Percentiles rank a stretch among this genome's conserved stretches.
Evolutionary conservation across 1,140 invertebrate species (phyloP).

Genomic region (Aphaenogaster ashmeadi): DNA sequence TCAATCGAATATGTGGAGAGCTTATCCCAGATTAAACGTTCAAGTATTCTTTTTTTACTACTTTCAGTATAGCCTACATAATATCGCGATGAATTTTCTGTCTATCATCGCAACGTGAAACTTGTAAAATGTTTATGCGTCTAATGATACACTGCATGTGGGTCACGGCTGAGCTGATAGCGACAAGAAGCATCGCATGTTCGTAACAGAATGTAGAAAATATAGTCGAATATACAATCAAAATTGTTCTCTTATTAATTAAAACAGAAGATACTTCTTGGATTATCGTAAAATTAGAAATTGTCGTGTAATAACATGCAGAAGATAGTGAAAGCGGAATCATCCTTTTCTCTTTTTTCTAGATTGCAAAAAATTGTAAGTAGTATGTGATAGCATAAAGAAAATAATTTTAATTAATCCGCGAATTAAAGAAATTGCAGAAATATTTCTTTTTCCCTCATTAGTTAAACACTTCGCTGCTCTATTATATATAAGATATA

Average conservation of each 20-base stretch:
- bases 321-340: neutral
- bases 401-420: neutral
- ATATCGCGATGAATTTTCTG: neutral
- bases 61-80: neutral
- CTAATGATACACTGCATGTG: neutral
- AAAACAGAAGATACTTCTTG: neutral
- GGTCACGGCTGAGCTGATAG: constrained; percentile 6
- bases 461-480: neutral
- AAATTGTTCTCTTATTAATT: neutral
- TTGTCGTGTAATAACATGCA: neutral
- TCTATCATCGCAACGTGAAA: constrained; percentile 10
- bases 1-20: neutral
- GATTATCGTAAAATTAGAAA: neutral
- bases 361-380: neutral
- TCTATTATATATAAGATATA: no score
- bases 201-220: neutral
- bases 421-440: neutral
- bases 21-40: neutral
- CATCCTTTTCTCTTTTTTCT: neutral
- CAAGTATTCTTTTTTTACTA: neutral
- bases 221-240: neutral
- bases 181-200: neutral
- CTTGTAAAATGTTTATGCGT: constrained; percentile 1
- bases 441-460: neutral
- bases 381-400: neutral